Base-by-base conservation (phyloP, 2,888 invertebrate genomes). In the Meandrusa payeni region DNA sequence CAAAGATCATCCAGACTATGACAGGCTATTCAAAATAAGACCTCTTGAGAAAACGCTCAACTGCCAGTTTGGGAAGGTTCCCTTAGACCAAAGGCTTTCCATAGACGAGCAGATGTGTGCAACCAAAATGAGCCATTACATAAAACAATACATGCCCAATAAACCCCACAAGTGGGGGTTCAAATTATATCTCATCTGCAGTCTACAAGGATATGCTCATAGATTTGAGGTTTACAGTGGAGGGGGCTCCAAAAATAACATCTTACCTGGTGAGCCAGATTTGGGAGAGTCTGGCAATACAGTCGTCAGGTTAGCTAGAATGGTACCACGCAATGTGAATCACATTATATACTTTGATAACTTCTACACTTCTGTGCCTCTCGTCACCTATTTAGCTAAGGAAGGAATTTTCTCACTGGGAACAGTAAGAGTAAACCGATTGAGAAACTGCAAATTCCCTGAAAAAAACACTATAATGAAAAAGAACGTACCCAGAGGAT, bases 101-200 rank as follows among this genome's bases (percentile, higher is more conserved):
- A 48, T 64, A 33, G 60, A 65, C 39, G 58, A 62, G 40, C 60
- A 65, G 46, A 62, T 65, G 61, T 63, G 61, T 52, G 52, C 61
- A 17, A 61, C 57, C 20, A 65, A 62, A 57, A 50, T 58, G 48
- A 47, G 51, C 45, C 58, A 62, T 48, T 57, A 50, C 47, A 54
- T 66, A 41, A 64, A 64, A 38, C 61, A 62, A 51, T 62, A 64
- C 40, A 27, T 61, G 26, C 58, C 58, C 24, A 61, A 63, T 34
- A 66, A 63, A 50, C 61, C 60, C 42, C 58, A 61, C 48, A 61
- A 59, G 34, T 63, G 60, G 60, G 59, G 61, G 31, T 61, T 57
- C 51, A 61, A 61, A 51, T 37, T 61, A 37, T 61, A 51, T 51
- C 49, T 61, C 36, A 47, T 61, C 28, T 57, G 60, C 42, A 53